These are phyloP conservation scores for Cinclus cinclus DNA, from an alignment of 2,113 vertebrate genomes.

Conservation along the genomic window DNA sequence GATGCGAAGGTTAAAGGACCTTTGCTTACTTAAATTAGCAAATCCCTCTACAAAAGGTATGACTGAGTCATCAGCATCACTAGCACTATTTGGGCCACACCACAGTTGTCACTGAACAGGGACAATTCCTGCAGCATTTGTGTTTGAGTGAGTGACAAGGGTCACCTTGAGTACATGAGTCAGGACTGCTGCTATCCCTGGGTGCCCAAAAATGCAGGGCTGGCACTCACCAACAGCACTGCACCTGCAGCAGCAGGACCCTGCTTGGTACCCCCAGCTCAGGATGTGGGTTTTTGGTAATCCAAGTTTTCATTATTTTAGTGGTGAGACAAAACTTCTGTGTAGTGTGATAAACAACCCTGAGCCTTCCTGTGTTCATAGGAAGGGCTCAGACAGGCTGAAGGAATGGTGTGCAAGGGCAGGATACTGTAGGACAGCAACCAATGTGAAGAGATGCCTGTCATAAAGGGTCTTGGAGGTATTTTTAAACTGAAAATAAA, in stretches of 20 bases:
- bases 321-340: background rate
- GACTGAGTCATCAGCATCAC: background rate
- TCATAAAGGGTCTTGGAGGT: background rate
- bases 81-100: background rate
- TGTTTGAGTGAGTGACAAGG: background rate
- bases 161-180: background rate
- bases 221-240: background rate
- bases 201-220: background rate
- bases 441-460: background rate
- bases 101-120: background rate
- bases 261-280: background rate
- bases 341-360: background rate
- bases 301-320: background rate
- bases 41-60: background rate
- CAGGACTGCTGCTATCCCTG: background rate
- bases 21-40: background rate
- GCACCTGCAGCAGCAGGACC: background rate
- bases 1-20: background rate
- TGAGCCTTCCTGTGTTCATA: background rate
- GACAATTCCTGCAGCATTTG: background rate
- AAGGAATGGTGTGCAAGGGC: background rate
- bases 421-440: background rate
- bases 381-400: background rate
- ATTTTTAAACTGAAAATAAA: background rate
- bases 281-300: background rate